Evolutionary conservation across 1,140 invertebrate species (phyloP), one percentile per base, ranked within the genome.

Genomic region (Drosophila cardini): DNA sequence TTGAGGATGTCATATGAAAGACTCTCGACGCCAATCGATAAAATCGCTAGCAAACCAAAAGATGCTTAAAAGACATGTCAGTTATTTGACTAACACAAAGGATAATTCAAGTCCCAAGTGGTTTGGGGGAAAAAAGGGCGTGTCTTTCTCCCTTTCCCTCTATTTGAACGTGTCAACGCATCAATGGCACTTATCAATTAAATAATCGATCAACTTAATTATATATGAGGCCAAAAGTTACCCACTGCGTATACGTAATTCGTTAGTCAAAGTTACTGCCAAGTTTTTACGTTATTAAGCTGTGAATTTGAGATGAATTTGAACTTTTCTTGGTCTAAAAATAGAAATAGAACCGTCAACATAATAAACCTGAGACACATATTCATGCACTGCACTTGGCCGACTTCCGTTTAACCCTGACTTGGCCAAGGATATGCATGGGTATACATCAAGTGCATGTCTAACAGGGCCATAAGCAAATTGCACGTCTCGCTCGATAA

Each of bases 401-500:
- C 46, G 13, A 52, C 38, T 63, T 63, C 11, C 43, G 9, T 62
- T 26, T 26, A 26, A 38, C 36, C 36, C 9, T 43, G 21, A 34
- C 1, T 15, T 16, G 34, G 68, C 50, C 42, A 65, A 78, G 64
- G 30, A 55, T 62, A 56, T 34, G 34, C 21, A 58, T 4, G 0
- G 21, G 21, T 26, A 26, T 60, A 45, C 34, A 45, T 40, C 55
- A 74, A 46, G 78, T 67, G 61, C 65, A 79, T 48, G 40, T 7
- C 13, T 43, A 63, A 38, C 48, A 52, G 30, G 38, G 34, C 10
- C 16, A 38, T 40, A 72, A 73, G 60, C 68, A 69, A 3, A 26
- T 67, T 85, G 77, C 61, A 76, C 69, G 76, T 72, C 15, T 11
- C 32, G 34, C 34, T 36, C 52, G 15, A 55, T 38, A 55, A 55